These are phyloP conservation scores for Pseudochirops cupreus DNA, from an alignment of 2,797 vertebrate genomes.

Conservation along the genomic window DNA sequence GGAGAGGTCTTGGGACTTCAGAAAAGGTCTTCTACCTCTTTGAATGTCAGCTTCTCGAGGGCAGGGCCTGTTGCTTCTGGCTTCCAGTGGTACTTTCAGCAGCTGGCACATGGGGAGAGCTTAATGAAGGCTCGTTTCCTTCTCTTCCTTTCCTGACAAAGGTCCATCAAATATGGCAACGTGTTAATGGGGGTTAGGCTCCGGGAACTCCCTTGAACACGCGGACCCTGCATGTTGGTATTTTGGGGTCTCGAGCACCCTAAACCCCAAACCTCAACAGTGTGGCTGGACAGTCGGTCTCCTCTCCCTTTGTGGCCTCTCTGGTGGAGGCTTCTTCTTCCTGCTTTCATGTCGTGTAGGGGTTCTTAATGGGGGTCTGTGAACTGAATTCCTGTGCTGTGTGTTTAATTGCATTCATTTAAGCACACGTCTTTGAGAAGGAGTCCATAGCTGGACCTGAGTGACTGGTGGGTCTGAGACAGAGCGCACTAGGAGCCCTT, in stretches of 20 bases:
- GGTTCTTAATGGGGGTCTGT: too few species aligned
- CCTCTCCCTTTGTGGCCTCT: too few species aligned
- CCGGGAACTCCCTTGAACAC: too few species aligned
- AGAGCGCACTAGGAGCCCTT: too few species aligned
- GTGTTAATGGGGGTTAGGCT: too few species aligned
- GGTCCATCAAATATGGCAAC: neutral
- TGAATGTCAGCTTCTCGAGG: neutral
- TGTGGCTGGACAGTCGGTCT: neutral
- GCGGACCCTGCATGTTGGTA: too few species aligned
- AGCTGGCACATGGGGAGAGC: neutral
- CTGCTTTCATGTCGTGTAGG: too few species aligned
- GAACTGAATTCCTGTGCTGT: neutral
- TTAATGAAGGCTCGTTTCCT: neutral
- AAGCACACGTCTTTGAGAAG: neutral
- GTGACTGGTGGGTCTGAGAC: neutral
- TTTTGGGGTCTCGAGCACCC: too few species aligned
- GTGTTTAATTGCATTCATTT: neutral
- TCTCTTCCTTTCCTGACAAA: neutral
- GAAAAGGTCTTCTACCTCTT: neutral
- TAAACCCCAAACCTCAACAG: too few species aligned
- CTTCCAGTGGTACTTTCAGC: neutral
- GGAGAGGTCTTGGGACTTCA: neutral
- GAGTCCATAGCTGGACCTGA: neutral
- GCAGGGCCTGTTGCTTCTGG: neutral
- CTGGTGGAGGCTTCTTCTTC: neutral